Evolutionary conservation across 2,888 invertebrate species (phyloP).

Genomic region (Lucinisca nassula): DNA sequence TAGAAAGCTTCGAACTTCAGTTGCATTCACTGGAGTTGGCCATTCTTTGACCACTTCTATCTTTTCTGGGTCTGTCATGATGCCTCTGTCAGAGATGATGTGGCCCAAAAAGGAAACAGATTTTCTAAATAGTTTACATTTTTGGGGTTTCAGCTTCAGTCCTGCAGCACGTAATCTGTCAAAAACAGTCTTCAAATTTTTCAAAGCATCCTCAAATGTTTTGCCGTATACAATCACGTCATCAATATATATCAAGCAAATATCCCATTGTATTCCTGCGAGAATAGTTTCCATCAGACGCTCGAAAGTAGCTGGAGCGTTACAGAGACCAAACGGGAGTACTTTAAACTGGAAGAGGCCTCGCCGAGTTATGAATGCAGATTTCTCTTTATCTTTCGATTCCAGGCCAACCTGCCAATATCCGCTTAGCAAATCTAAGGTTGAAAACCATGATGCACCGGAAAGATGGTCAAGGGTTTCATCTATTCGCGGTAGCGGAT

Average conservation of each 20-base stretch:
- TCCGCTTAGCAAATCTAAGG: too few relatives aligned
- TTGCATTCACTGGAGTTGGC: not conserved
- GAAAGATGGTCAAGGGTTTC: slow-evolving; percentile 16
- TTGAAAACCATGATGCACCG: slow-evolving; percentile 1
- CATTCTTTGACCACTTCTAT: not conserved
- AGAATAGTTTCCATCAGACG: slow-evolving; percentile 47
- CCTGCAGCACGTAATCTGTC: not conserved
- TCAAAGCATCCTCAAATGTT: slow-evolving; percentile 27
- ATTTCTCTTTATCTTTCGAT: not conserved
- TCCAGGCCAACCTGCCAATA: too few relatives aligned
- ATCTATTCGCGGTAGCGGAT: slow-evolving; percentile 30
- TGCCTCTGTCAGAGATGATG: not conserved
- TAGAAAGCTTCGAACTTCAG: not conserved
- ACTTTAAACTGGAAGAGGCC: not conserved
- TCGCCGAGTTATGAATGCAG: not conserved
- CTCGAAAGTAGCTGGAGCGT: slow-evolving; percentile 51
- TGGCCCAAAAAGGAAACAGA: not conserved
- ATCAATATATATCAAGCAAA: slow-evolving; percentile 50
- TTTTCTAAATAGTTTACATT: not conserved
- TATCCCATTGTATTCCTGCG: slow-evolving; percentile 40
- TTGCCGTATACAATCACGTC: slow-evolving; percentile 42
- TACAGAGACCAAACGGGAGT: too few relatives aligned
- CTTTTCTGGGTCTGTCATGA: slow-evolving; percentile 1
- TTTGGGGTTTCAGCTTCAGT: not conserved
- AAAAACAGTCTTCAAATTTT: slow-evolving; percentile 20